Percentiles rank a stretch among this genome's conserved stretches.
These are phyloP conservation scores for Rhea pennata DNA, from an alignment of 2,113 vertebrate genomes.

Conservation along the genomic window DNA sequence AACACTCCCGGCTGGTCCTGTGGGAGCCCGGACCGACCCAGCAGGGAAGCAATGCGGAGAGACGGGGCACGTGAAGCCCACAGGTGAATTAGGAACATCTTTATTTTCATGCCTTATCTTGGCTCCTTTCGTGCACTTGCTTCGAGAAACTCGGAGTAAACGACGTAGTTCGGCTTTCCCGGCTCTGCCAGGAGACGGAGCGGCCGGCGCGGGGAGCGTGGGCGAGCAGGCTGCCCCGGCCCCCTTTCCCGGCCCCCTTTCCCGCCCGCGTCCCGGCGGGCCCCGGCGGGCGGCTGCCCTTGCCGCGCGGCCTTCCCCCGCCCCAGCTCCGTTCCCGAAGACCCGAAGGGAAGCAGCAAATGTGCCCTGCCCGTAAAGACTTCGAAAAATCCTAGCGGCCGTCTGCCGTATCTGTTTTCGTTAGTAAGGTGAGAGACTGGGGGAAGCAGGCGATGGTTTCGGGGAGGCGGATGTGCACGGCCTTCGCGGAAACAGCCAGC, in stretches of 20 bases:
- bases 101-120: not conserved
- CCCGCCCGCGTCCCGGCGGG: no score
- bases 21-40: not conserved
- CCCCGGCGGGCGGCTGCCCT: no score
- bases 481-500: not conserved
- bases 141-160: not conserved
- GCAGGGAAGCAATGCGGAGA: not conserved
- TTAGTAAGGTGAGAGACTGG: not conserved
- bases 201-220: rapidly evolving
- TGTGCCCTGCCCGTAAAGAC: constrained; percentile 17
- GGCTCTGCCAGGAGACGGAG: not conserved
- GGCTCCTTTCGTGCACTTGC: not conserved
- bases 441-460: not conserved
- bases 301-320: no score
- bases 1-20: not conserved
- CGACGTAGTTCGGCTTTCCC: not conserved
- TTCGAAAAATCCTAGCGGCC: constrained; percentile 23
- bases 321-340: no score
- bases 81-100: not conserved
- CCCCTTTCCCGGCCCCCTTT: no score
- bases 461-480: not conserved
- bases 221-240: not conserved
- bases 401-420: not conserved
- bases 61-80: not conserved
- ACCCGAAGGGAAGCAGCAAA: not conserved